Conservation (phyloP, 2,888 invertebrate species). For the Candidula unifasciata region DNA sequence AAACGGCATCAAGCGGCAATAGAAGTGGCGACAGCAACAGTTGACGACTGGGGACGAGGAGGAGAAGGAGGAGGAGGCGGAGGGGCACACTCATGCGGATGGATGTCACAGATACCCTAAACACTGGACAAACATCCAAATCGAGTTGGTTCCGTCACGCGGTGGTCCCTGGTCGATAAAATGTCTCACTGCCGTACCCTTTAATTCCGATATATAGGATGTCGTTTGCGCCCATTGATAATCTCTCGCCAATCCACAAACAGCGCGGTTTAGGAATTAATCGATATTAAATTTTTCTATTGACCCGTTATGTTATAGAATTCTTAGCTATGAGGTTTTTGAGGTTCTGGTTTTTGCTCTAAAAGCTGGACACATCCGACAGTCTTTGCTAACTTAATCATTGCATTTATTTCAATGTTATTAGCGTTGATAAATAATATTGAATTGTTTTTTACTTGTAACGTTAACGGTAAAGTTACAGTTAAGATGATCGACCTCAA, state of each 20-base stretch:
- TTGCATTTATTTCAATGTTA: too few species aligned
- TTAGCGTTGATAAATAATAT: too few species aligned
- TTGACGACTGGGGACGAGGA: conserved; percentile 41
- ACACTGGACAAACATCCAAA: conserved; percentile 51
- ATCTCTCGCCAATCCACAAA: conserved; percentile 21
- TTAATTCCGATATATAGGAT: conserved; percentile 34
- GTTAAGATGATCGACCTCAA: too few species aligned
- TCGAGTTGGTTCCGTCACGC: conserved; percentile 49
- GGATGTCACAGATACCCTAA: conserved; percentile 46
- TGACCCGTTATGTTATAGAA: background rate
- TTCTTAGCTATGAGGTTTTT: too few species aligned
- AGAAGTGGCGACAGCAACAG: conserved; percentile 49
- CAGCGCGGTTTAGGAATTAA: background rate
- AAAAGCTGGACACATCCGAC: too few species aligned
- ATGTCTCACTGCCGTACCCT: conserved; percentile 22
- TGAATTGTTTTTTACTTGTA: too few species aligned
- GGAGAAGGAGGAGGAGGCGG: background rate
- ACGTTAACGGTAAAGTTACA: too few species aligned
- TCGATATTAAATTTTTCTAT: conserved; percentile 21
- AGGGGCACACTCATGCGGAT: background rate
- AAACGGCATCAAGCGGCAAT: conserved; percentile 35
- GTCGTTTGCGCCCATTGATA: conserved; percentile 26
- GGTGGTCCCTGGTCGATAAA: conserved; percentile 38
- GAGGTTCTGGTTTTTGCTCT: too few species aligned
- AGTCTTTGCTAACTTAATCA: too few species aligned